Percentiles rank a stretch among this genome's conserved stretches.
Evolutionary conservation across 1,140 invertebrate species (phyloP).

Genomic region (Drosophila santomea): DNA sequence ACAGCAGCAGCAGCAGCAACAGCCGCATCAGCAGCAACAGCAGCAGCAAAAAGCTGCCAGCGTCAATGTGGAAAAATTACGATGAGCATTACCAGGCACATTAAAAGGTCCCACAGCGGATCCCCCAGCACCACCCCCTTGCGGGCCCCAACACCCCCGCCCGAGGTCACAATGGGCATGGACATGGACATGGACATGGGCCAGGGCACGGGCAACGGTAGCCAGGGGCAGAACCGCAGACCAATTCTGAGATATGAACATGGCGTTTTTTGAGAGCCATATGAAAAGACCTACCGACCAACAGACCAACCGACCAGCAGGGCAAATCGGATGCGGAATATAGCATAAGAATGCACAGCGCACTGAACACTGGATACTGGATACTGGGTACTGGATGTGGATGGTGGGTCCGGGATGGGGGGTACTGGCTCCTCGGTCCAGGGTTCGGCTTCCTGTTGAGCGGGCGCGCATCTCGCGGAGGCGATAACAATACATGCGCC

Average conservation of each 20-base stretch:
- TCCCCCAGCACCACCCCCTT: not conserved
- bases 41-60: conserved; percentile 48
- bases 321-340: conserved; percentile 42
- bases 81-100: conserved; percentile 83
- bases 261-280: conserved; percentile 60
- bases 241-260: conserved; percentile 82
- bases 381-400: conserved; percentile 3
- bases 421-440: conserved; percentile 6
- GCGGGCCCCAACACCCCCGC: too few relatives aligned
- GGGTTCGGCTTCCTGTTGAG: conserved; percentile 23
- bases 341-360: conserved; percentile 64
- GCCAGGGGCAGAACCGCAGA: conserved; percentile 55
- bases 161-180: conserved; percentile 57
- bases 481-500: conserved; percentile 78
- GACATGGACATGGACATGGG: too few relatives aligned
- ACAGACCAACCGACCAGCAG: conserved; percentile 7
- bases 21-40: not conserved
- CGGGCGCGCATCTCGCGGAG: conserved; percentile 49
- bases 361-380: conserved; percentile 5
- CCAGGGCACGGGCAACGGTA: conserved; percentile 42
- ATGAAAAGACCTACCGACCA: conserved; percentile 43
- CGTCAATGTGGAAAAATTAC: conserved; percentile 84
- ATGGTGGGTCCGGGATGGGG: conserved; percentile 7
- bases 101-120: conserved; percentile 69
- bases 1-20: conserved; percentile 25